Conservation (phyloP, 2,797 vertebrate species). For the Centropyge bicolor region DNA sequence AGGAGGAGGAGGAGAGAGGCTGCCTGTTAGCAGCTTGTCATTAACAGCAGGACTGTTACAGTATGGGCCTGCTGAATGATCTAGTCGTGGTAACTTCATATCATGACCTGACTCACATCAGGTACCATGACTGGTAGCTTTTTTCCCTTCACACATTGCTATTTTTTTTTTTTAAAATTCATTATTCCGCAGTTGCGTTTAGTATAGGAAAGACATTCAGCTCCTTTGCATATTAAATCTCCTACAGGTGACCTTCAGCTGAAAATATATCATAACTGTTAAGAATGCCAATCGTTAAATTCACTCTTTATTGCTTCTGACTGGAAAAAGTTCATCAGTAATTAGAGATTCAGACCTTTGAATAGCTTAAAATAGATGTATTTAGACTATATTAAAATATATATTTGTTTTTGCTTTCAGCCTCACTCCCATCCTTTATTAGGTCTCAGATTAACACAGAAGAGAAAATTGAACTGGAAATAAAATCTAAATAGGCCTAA, state of each 20-base stretch:
- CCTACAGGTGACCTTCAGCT: constrained; percentile 1
- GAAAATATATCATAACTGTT: constrained; percentile 1
- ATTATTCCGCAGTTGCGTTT: background rate
- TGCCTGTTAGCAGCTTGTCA: constrained; percentile 44
- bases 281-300: background rate
- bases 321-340: background rate
- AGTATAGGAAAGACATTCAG: background rate
- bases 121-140: background rate
- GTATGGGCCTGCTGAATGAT: constrained; percentile 28
- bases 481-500: constrained; percentile 52
- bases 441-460: constrained; percentile 41
- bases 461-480: constrained; percentile 30
- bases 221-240: background rate
- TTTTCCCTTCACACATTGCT: background rate
- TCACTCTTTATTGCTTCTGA: background rate
- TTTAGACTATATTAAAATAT: background rate
- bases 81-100: constrained; percentile 2
- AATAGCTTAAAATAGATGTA: background rate
- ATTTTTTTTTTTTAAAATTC: background rate
- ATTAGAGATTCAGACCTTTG: background rate
- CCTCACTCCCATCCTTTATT: constrained; percentile 2
- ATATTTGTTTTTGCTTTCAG: constrained; percentile 20
- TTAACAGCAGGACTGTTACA: constrained; percentile 32
- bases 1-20: constrained; percentile 29
- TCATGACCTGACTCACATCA: background rate